A percentile compares a stretch with the other conserved stretches of the same genome.
phyloP scores from a whole-genome alignment of 2,113 vertebrate species.

The Ammospiza nelsoni region DNA sequence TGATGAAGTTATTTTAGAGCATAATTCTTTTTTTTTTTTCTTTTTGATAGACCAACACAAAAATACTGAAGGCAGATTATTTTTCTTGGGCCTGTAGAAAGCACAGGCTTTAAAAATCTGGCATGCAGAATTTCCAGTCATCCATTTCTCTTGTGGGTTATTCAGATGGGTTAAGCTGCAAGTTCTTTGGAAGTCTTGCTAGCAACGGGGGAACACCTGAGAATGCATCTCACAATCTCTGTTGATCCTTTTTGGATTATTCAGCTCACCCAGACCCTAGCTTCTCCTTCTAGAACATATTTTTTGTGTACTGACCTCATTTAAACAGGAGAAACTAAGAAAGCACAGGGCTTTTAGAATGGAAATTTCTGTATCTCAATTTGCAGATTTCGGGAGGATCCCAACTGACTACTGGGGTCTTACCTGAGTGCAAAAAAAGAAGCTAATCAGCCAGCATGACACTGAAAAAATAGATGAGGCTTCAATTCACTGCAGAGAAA shows the following conservation, averaged over 20 bases:
- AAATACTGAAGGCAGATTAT: background rate
- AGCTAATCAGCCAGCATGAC: background rate
- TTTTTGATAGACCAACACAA: background rate
- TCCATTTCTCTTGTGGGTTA: background rate
- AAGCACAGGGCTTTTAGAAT: background rate
- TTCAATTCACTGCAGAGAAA: background rate
- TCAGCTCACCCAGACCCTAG: background rate
- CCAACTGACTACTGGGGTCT: background rate
- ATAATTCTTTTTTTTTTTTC: background rate
- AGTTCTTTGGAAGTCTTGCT: background rate
- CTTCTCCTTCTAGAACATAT: background rate
- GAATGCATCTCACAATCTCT: background rate
- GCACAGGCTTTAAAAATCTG: background rate
- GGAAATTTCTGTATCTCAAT: background rate
- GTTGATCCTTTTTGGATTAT: background rate
- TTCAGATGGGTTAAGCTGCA: background rate
- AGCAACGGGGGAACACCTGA: background rate
- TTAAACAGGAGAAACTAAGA: background rate
- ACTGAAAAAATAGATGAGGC: background rate
- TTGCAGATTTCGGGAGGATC: background rate
- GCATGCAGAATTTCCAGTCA: background rate
- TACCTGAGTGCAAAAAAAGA: background rate
- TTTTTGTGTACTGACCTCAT: background rate
- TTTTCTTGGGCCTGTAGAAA: background rate
- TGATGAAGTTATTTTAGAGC: background rate